These are phyloP conservation scores for Ganaspis brasiliensis DNA, from an alignment of 2,888 invertebrate species.

Conservation along the genomic window DNA sequence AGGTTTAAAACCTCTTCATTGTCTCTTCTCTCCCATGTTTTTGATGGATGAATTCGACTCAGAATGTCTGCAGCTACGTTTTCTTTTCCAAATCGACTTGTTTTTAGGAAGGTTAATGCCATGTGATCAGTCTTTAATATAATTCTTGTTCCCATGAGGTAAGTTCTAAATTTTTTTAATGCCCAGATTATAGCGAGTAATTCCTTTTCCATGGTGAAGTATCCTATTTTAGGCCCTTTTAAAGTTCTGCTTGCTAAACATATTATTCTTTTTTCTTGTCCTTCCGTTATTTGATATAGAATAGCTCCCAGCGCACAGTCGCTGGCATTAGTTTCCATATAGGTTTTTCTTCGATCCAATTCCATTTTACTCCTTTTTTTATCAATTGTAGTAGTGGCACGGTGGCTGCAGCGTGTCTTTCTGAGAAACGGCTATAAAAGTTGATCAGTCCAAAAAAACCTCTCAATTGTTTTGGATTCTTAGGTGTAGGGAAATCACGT, in stretches of 20 bases:
- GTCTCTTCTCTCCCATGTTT: neutral
- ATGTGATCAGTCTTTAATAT: conserved; percentile 65
- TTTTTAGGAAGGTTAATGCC: conserved; percentile 62
- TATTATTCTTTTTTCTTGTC: too few species aligned
- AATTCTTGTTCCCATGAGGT: conserved; percentile 59
- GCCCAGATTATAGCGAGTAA: neutral
- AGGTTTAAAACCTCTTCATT: neutral
- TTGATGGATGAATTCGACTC: conserved; percentile 48
- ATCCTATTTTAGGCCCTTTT: too few species aligned
- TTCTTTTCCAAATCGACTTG: conserved; percentile 61
- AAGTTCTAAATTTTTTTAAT: conserved; percentile 57
- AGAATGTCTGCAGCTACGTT: conserved; percentile 64
- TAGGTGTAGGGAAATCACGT: conserved; percentile 33
- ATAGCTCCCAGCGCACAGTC: conserved; percentile 43
- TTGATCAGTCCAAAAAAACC: conserved; percentile 47
- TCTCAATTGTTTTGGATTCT: conserved; percentile 42
- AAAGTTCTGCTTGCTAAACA: conserved; percentile 42
- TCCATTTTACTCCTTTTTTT: too few species aligned
- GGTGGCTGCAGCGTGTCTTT: too few species aligned
- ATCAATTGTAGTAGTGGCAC: too few species aligned
- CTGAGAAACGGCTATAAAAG: neutral
- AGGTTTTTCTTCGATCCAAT: too few species aligned
- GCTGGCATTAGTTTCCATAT: too few species aligned
- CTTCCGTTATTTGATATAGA: too few species aligned
- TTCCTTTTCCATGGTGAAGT: too few species aligned